Evolutionary conservation across 2,797 vertebrate species (phyloP), one percentile per base, ranked within the genome.

Genomic region (Carcharodon carcharias): DNA sequence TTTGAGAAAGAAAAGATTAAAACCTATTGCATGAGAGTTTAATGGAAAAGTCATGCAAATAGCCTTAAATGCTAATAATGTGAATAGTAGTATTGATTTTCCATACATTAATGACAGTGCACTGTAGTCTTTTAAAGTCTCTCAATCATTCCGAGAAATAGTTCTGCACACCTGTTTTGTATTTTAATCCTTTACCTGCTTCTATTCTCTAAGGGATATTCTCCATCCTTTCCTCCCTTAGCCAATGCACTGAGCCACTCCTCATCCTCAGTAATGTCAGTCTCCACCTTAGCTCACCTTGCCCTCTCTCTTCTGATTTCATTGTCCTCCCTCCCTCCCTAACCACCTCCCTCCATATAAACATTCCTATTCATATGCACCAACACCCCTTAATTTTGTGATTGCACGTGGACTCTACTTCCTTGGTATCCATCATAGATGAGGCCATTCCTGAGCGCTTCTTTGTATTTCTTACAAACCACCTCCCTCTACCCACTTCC

Each of bases 1-100:
- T 95, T 73, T 56, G 31, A 73, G 69, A 71, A 54, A 95, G 45
- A 95, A 77, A 56, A 73, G 45, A 95, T 69, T 95, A 95, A 40
- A 95, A 73, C 77, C 45, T 4, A 95, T 95, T 95, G 50, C 21
- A 92, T 40, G 89, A 92, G 6, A 45, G 92, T 69, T 71, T 50
- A 69, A 73, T 77, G 67, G 50, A 77, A 77, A 73, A 77, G 69
- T 77, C 12, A 56, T 95, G 50, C 94, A 56, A 95, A 56, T 95
- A 73, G 69, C 31, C 69, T 73, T 77, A 56, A 35, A 77, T 54
- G 94, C 69, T 77, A 54, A 95, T 58, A 21, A 77, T n/a, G 69
- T 35, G 94, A 54, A 77, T 18, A 0, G 45, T 77, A 4, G 94
- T 56, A 69, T 77, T 92, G 58, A 63, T 35, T 61, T 92, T 92